A percentile compares a stretch with the other conserved stretches of the same genome.
Conservation (phyloP, 2,888 invertebrate species). For the Cecidostiba fungosa region DNA sequence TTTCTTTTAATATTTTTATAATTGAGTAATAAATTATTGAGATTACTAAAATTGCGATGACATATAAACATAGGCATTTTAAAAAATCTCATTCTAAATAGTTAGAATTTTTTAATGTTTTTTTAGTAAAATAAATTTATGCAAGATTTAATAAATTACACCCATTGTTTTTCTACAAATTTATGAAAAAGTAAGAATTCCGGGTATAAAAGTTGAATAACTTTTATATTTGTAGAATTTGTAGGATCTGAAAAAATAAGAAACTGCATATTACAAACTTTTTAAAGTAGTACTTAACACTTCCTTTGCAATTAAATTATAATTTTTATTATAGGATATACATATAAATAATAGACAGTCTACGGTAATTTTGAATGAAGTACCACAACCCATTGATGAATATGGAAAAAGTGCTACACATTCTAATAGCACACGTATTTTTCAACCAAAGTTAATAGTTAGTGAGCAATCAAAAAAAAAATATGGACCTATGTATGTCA, state of each 20-base stretch:
- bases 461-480: constrained; percentile 69
- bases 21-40: too few species aligned
- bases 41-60: too few species aligned
- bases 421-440: not conserved
- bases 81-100: too few species aligned
- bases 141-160: too few species aligned
- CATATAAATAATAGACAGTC: not conserved
- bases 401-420: constrained; percentile 2
- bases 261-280: not conserved
- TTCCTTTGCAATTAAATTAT: not conserved
- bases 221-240: too few species aligned
- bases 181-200: too few species aligned
- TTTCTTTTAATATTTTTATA: too few species aligned
- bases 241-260: not conserved
- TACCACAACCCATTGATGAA: not conserved
- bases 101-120: too few species aligned
- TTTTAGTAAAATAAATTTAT: too few species aligned
- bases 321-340: not conserved
- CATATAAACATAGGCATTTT: too few species aligned
- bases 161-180: too few species aligned
- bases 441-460: constrained; percentile 70
- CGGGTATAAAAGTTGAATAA: too few species aligned
- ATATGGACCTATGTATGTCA: constrained; percentile 71
- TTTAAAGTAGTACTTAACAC: not conserved
- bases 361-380: not conserved